Conservation (phyloP, 2,888 invertebrate genomes). For the Argyra leucocephala region DNA sequence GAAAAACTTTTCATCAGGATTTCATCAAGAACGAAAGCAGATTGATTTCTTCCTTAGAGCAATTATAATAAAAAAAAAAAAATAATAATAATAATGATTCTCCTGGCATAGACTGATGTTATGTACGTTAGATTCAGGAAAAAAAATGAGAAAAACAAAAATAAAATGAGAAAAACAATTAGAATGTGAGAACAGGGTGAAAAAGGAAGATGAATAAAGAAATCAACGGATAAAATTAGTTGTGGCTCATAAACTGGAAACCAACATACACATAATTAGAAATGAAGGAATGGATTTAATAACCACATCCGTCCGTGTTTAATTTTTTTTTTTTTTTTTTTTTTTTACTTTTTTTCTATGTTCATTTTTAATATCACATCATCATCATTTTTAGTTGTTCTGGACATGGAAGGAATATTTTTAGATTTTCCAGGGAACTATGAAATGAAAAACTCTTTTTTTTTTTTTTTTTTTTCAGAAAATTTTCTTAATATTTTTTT, state of each 20-base stretch:
- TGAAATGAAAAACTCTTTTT: neutral
- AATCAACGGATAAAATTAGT: neutral
- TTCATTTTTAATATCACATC: slow-evolving; percentile 3
- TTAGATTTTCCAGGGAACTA: neutral
- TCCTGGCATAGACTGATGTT: neutral
- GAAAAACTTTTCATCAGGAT: neutral
- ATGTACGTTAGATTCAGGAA: neutral
- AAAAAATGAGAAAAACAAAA: neutral
- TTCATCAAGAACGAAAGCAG: neutral
- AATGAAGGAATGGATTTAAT: neutral
- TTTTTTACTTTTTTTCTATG: neutral
- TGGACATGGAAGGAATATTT: neutral
- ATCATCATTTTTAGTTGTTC: slow-evolving; percentile 1
- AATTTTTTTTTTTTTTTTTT: neutral
- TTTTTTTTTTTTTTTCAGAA: neutral
- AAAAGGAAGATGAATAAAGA: neutral
- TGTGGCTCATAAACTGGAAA: neutral
- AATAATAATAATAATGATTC: too few species aligned
- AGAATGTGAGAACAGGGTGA: neutral
- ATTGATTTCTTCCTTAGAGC: slow-evolving; percentile 4
- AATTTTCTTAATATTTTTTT: too few species aligned
- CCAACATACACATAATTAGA: neutral
- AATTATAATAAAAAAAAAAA: neutral
- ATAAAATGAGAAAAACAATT: neutral
- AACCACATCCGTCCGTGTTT: neutral